These are phyloP conservation scores for Hermatobates lingyangjiaoensis DNA, from an alignment of 1,140 invertebrate species.

Conservation along the genomic window DNA sequence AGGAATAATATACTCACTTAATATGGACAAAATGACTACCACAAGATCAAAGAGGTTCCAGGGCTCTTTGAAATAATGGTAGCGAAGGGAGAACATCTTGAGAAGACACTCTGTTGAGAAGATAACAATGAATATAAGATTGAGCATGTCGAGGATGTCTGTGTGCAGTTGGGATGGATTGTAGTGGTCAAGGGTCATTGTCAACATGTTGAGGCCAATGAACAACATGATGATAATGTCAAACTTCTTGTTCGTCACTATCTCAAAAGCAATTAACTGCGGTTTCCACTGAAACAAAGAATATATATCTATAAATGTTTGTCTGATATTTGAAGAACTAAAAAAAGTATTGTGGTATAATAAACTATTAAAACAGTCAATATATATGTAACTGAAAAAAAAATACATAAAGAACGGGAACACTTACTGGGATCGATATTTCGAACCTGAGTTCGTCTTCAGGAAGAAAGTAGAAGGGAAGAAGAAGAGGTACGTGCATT, in stretches of 20 bases:
- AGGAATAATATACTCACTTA: conserved; percentile 56
- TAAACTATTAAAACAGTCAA: too few species aligned
- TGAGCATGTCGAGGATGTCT: conserved; percentile 70
- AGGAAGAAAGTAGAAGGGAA: too few species aligned
- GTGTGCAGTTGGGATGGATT: conserved; percentile 67
- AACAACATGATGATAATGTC: conserved; percentile 99
- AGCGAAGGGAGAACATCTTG: conserved; percentile 90
- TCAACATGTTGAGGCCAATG: conserved; percentile 95
- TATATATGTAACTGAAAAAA: too few species aligned
- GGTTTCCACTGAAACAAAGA: conserved; percentile 66
- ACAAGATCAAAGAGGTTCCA: conserved; percentile 99
- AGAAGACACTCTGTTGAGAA: conserved; percentile 93
- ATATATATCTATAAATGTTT: not conserved
- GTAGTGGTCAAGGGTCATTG: conserved; percentile 95
- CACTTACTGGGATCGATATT: too few species aligned
- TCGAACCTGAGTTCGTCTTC: too few species aligned
- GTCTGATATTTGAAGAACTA: too few species aligned
- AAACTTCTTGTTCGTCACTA: conserved; percentile 95
- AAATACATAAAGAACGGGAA: too few species aligned
- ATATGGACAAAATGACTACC: conserved; percentile 94
- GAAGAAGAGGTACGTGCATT: too few species aligned
- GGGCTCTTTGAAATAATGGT: conserved; percentile 96
- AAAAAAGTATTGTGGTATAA: too few species aligned
- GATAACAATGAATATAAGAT: conserved; percentile 95
- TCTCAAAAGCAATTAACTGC: conserved; percentile 89